Evolutionary conservation across 2,888 invertebrate genomes (phyloP).

Genomic region (Pyrochroa serraticornis): DNA sequence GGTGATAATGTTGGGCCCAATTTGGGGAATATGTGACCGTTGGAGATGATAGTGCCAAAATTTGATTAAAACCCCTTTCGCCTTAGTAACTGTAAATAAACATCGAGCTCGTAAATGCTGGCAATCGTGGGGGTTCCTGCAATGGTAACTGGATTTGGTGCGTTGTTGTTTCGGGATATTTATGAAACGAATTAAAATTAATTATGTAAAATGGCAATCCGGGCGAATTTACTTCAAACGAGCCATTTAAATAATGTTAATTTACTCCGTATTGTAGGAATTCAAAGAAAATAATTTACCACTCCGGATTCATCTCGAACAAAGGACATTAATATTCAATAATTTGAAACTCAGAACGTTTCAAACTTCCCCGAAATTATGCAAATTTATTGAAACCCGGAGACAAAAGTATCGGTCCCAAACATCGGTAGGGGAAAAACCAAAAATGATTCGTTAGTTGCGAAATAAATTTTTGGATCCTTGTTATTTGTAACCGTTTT

Average conservation of each 20-base stretch:
- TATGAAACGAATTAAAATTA: conserved; percentile 8
- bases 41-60: too few relatives aligned
- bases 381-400: conserved; percentile 18
- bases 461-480: conserved; percentile 9
- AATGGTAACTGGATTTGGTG: too few relatives aligned
- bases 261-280: conserved; percentile 8
- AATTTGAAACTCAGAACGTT: conserved; percentile 4
- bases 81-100: too few relatives aligned
- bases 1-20: too few relatives aligned
- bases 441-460: conserved; percentile 4
- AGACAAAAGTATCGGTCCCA: conserved; percentile 7
- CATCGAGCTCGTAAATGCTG: too few relatives aligned
- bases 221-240: conserved; percentile 15
- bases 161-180: conserved; percentile 2
- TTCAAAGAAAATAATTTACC: conserved; percentile 8
- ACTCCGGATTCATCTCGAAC: conserved; percentile 14
- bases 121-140: too few relatives aligned
- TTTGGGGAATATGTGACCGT: too few relatives aligned
- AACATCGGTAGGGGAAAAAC: background rate
- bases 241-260: conserved; percentile 18
- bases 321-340: conserved; percentile 18
- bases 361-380: conserved; percentile 11
- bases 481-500: conserved; percentile 44
- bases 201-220: conserved; percentile 14
- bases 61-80: too few relatives aligned